Evolutionary conservation across 2,113 vertebrate species (phyloP), one percentile per base, ranked within the genome.

Genomic region (Dicaeum eximium): DNA sequence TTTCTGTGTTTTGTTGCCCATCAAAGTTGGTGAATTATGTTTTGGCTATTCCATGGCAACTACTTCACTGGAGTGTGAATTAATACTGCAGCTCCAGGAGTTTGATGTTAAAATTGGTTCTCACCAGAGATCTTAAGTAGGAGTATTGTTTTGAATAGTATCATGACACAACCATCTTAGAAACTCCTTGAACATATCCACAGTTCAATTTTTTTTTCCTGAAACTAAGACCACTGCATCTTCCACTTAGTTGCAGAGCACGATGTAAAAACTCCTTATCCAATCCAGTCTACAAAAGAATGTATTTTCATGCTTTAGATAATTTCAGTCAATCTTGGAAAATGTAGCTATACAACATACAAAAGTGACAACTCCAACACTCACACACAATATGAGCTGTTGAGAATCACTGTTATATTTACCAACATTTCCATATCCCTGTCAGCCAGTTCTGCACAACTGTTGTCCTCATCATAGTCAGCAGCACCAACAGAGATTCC

Each of bases 321-420:
- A 97, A 97, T 97, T 97, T 97, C 95, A 97, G 96, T 97, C 96
- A 97, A 94, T 95, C 96, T 97, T 97, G 95, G 95, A 97, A 97
- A 96, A 97, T 96, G 95, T 96, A 96, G 96, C 96, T 96, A 94
- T 95, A 95, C 92, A 95, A 96, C 95, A 94, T 97, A 95, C 81
- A 97, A 97, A 97, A 96, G 89, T 97, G 96, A 95, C 94, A 97
- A 95, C 93, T 96, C 96, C 96, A 97, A 96, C 93, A 97, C 90
- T 96, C 92, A 95, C 95, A 96, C 94, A 97, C 96, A 97, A 94
- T 97, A 95, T 97, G 96, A 97, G 96, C 97, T 97, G 96, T 97
- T 97, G 96, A 97, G 95, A 97, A 93, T 96, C 96, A 95, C 97
- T 97, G 97, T 97, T 97, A 97, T 97, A 97, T 97, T 97, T 97